Percentiles rank a stretch among this genome's conserved stretches.
These are phyloP conservation scores for Acanthacorydalis orientalis DNA, from an alignment of 2,888 invertebrate genomes.

Conservation along the genomic window DNA sequence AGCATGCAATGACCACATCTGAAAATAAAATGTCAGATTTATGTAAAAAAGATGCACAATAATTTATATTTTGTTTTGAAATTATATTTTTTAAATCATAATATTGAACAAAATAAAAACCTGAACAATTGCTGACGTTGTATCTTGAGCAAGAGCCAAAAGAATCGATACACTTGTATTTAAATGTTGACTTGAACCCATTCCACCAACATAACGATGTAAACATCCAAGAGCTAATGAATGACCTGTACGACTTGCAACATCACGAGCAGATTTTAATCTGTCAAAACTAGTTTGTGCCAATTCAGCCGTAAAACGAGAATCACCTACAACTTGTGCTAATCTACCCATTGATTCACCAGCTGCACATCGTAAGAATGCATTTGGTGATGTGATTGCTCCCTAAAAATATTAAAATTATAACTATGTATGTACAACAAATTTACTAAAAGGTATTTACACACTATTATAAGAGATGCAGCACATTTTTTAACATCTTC, in stretches of 20 bases:
- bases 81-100: neutral
- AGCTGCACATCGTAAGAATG: conserved; percentile 78
- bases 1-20: conserved; percentile 95
- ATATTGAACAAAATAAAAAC: conserved; percentile 24
- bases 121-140: conserved; percentile 87
- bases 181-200: conserved; percentile 88
- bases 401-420: conserved; percentile 26
- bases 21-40: too few relatives aligned
- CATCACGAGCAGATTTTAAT: conserved; percentile 72
- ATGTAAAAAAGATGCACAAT: too few relatives aligned
- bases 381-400: conserved; percentile 56
- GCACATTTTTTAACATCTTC: conserved; percentile 80
- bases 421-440: neutral
- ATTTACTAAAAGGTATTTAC: conserved; percentile 9
- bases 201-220: conserved; percentile 88
- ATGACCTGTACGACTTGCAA: conserved; percentile 70
- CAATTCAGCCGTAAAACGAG: conserved; percentile 73
- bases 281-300: conserved; percentile 82
- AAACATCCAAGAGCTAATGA: conserved; percentile 90
- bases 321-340: conserved; percentile 76
- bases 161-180: conserved; percentile 90
- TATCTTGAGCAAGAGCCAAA: conserved; percentile 85
- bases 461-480: conserved; percentile 61
- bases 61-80: too few relatives aligned
- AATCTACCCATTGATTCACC: conserved; percentile 90